A percentile compares a stretch with the other conserved stretches of the same genome.
phyloP scores from a whole-genome alignment of 1,140 invertebrate species.

The Eriocheir sinensis region DNA sequence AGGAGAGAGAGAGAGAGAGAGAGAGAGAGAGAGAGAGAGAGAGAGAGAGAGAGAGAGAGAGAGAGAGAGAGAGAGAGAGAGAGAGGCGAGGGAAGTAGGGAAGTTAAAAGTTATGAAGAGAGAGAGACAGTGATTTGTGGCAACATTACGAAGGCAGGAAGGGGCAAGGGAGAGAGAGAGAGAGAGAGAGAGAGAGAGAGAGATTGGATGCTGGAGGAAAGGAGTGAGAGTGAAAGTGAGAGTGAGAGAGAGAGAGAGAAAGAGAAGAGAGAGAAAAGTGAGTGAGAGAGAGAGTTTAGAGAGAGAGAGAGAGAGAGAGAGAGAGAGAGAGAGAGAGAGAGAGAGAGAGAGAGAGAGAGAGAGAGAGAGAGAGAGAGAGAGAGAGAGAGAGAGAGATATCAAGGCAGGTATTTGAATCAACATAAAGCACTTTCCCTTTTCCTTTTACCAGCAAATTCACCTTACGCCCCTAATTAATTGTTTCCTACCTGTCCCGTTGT shows the following conservation, averaged over 20 bases:
- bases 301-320: not conserved
- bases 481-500: not conserved
- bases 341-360: no score
- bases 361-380: no score
- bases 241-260: not conserved
- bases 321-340: no score
- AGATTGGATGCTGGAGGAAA: no score
- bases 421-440: not conserved
- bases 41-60: no score
- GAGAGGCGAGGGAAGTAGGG: not conserved
- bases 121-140: slow-evolving; percentile 24
- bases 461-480: not conserved
- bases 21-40: no score
- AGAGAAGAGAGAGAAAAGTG: not conserved
- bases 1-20: no score
- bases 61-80: not conserved
- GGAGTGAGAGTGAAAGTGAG: not conserved
- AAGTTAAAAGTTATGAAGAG: slow-evolving; percentile 26
- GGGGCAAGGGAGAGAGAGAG: not conserved
- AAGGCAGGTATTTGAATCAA: no score
- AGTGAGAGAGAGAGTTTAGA: not conserved
- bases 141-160: not conserved
- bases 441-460: not conserved
- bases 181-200: not conserved
- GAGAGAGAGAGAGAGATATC: no score